Evolutionary conservation across 2,797 vertebrate genomes (phyloP).

Genomic region (Epinephelus malabaricus): DNA sequence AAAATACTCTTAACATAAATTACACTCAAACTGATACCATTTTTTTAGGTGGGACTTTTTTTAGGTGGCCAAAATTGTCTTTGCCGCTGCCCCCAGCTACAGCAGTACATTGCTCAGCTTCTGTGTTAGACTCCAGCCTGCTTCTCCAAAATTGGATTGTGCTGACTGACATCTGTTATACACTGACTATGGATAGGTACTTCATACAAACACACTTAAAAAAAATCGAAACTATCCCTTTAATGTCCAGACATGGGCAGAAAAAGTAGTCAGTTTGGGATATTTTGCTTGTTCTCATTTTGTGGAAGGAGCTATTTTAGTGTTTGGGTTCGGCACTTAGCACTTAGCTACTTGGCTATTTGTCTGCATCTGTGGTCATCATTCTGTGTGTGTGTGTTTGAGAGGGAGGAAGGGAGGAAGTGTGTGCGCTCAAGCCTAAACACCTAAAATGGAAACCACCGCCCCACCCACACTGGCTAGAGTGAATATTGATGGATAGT

Average conservation of each 20-base stretch:
- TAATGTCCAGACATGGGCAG: neutral
- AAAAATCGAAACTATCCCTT: neutral
- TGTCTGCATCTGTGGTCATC: constrained; percentile 39
- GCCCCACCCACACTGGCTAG: constrained; percentile 48
- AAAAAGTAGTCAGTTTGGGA: constrained; percentile 6
- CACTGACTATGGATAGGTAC: too few species aligned
- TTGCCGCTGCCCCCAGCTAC: too few species aligned
- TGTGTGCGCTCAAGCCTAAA: constrained; percentile 29
- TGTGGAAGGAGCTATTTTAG: constrained; percentile 37
- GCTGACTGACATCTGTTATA: too few species aligned
- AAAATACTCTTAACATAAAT: too few species aligned
- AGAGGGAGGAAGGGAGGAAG: constrained; percentile 27
- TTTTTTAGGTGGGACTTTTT: too few species aligned
- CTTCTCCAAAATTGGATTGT: too few species aligned
- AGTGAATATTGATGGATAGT: constrained; percentile 70
- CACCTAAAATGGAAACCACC: constrained; percentile 69
- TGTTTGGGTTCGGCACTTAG: constrained; percentile 14
- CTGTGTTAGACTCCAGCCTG: too few species aligned
- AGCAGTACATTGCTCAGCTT: too few species aligned
- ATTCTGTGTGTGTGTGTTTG: constrained; percentile 18
- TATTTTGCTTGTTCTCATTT: neutral
- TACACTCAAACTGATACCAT: too few species aligned
- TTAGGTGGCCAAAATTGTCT: too few species aligned
- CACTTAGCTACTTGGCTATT: constrained; percentile 3
- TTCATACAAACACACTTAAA: too few species aligned